Evolutionary conservation across 2,888 invertebrate genomes (phyloP).

Genomic region (Clistopyga incitator): DNA sequence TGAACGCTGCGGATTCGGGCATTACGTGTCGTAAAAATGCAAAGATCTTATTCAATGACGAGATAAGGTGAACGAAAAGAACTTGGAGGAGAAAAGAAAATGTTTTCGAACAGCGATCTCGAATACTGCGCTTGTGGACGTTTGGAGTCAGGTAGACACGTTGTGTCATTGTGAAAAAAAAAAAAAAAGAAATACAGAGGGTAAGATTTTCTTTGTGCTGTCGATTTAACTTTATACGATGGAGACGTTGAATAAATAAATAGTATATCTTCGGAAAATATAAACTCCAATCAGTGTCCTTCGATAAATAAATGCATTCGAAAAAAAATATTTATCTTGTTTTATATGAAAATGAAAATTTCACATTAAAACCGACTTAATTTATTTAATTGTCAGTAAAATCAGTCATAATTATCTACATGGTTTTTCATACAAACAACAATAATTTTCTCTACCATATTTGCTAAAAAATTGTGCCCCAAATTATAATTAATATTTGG

Average conservation of each 20-base stretch:
- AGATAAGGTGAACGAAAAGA: not conserved
- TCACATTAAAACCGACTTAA: not conserved
- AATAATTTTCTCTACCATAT: no score
- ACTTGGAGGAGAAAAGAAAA: conserved; percentile 52
- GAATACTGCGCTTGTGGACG: not conserved
- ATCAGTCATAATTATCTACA: no score
- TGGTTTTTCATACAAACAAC: no score
- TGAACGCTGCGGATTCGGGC: no score
- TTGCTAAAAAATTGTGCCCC: no score
- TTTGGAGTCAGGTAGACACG: not conserved
- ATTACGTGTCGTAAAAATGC: no score
- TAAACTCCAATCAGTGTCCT: not conserved
- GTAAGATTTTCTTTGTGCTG: not conserved
- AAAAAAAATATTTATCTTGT: not conserved
- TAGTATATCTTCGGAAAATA: not conserved
- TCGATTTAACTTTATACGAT: not conserved
- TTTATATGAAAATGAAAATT: not conserved
- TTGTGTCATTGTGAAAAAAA: conserved; percentile 50
- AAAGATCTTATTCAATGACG: no score
- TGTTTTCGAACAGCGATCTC: conserved; percentile 42
- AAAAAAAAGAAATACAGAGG: no score
- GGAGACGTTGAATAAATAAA: not conserved
- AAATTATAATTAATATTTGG: no score
- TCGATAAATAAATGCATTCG: not conserved
- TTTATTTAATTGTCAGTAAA: no score